Evolutionary conservation across 2,797 vertebrate genomes (phyloP).

Genomic region (Fundulus diaphanus): DNA sequence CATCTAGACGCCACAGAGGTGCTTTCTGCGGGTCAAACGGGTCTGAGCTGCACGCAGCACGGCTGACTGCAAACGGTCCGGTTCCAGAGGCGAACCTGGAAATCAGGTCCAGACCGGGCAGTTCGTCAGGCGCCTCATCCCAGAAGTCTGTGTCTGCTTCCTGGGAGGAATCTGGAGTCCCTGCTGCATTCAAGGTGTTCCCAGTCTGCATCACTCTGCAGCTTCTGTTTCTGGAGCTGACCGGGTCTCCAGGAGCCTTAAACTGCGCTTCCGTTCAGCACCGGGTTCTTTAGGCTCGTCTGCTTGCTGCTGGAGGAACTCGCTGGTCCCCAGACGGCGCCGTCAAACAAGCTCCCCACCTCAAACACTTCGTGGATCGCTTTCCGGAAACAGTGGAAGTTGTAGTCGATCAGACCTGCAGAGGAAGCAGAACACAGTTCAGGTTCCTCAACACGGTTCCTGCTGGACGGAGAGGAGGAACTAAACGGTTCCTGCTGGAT

Average conservation of each 20-base stretch:
- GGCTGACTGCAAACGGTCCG: too few species aligned
- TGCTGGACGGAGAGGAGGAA: neutral
- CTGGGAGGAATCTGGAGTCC: neutral
- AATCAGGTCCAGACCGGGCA: neutral
- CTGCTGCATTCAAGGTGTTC: too few species aligned
- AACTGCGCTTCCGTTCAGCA: conserved; percentile 86
- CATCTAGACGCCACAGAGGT: too few species aligned
- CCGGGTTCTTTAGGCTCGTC: conserved; percentile 75
- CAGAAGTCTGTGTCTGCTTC: neutral
- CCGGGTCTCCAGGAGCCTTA: conserved; percentile 41
- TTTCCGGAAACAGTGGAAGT: conserved; percentile 97
- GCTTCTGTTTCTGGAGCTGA: neutral
- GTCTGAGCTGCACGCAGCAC: neutral
- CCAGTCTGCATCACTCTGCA: neutral
- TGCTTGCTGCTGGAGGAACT: conserved; percentile 70
- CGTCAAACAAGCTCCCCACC: conserved; percentile 82
- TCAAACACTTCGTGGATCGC: conserved; percentile 96
- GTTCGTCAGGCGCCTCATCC: neutral
- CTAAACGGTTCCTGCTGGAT: too few species aligned
- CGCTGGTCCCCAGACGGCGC: conserved; percentile 77
- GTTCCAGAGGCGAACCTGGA: neutral
- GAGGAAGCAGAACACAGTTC: neutral
- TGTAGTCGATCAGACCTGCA: conserved; percentile 95
- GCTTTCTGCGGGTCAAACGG: too few species aligned
- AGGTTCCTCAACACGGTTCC: neutral